phyloP scores from a whole-genome alignment of 2,888 invertebrate genomes.

The Drosophila anomelani region DNA sequence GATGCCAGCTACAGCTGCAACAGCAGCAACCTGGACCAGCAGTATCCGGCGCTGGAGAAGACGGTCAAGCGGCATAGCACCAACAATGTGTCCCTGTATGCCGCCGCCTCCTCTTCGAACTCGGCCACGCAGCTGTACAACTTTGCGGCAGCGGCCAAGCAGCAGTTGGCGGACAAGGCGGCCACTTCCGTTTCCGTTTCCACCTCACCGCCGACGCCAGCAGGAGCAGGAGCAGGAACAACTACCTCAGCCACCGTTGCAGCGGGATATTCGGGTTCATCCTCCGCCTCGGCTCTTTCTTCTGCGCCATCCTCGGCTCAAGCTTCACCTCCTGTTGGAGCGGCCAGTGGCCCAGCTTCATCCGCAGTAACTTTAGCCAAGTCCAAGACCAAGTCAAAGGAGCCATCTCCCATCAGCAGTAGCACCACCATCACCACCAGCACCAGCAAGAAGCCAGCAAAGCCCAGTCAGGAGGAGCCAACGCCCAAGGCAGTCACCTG shows the following conservation, averaged over 20 bases:
- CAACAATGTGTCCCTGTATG: constrained; percentile 65
- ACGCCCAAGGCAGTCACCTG: constrained; percentile 13
- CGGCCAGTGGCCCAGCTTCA: background rate
- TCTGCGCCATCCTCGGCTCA: constrained; percentile 1
- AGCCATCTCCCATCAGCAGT: constrained; percentile 39
- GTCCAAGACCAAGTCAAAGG: constrained; percentile 64
- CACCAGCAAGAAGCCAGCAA: constrained; percentile 25
- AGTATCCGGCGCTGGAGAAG: constrained; percentile 85
- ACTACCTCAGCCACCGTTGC: constrained; percentile 56
- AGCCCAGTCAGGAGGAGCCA: constrained; percentile 60
- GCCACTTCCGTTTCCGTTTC: background rate
- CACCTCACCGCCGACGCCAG: background rate
- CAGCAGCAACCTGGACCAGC: constrained; percentile 82
- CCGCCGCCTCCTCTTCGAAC: constrained; percentile 13
- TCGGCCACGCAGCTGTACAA: constrained; percentile 37
- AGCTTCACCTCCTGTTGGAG: background rate
- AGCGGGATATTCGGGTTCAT: background rate
- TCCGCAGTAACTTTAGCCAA: constrained; percentile 30
- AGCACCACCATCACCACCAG: constrained; percentile 20
- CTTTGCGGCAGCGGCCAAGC: constrained; percentile 64
- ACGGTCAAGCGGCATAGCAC: constrained; percentile 83
- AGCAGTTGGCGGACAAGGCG: constrained; percentile 35
- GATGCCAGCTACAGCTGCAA: constrained; percentile 79
- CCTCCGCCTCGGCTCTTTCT: background rate
- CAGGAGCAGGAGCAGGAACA: constrained; percentile 16